phyloP scores from a whole-genome alignment of 2,113 vertebrate genomes.

The Siniperca knerii region DNA sequence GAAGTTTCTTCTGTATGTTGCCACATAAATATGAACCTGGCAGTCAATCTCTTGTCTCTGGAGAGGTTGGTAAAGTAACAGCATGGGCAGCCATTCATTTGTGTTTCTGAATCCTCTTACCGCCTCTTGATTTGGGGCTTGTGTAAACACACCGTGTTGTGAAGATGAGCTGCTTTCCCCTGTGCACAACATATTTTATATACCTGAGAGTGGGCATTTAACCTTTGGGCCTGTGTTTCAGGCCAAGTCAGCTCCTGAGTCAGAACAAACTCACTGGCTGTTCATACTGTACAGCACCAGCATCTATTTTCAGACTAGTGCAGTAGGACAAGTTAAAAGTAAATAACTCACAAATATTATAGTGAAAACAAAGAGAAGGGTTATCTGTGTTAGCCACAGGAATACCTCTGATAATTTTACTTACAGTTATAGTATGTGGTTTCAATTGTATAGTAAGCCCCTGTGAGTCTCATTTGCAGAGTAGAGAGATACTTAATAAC shows the following conservation, averaged over 20 bases:
- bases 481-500: not conserved
- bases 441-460: not conserved
- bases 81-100: conserved; percentile 35
- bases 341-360: conserved; percentile 50
- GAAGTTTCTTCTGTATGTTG: conserved; percentile 20
- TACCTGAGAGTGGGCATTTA: conserved; percentile 25
- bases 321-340: conserved; percentile 66
- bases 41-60: conserved; percentile 28
- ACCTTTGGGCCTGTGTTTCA: conserved; percentile 35
- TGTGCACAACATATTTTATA: conserved; percentile 16
- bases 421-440: conserved; percentile 9
- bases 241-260: conserved; percentile 26
- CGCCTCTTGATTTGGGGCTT: conserved; percentile 11
- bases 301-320: conserved; percentile 56
- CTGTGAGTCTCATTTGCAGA: not conserved
- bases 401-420: conserved; percentile 6
- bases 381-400: conserved; percentile 31
- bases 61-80: conserved; percentile 26
- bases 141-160: conserved; percentile 17
- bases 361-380: conserved; percentile 36
- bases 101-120: conserved; percentile 31
- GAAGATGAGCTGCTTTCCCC: conserved; percentile 24
- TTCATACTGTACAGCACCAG: conserved; percentile 31
- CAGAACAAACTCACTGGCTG: conserved; percentile 68
- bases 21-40: conserved; percentile 28